These are phyloP conservation scores for Channa argus DNA, from an alignment of 2,113 vertebrate species.

Conservation along the genomic window DNA sequence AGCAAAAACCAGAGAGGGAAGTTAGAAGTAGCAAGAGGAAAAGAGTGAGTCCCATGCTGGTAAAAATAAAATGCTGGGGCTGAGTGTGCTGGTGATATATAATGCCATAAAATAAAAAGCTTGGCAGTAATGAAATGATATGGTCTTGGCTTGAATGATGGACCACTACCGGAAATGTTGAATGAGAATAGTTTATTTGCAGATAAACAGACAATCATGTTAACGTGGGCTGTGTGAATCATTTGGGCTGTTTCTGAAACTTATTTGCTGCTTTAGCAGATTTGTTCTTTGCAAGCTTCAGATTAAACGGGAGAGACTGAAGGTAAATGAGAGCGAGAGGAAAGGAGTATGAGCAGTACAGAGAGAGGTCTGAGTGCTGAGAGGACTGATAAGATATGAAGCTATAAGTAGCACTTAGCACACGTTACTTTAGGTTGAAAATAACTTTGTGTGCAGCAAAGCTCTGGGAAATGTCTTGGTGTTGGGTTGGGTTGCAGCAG, in stretches of 20 bases:
- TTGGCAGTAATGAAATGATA: constrained; percentile 10
- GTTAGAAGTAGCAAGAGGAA: not conserved
- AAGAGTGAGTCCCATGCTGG: not conserved
- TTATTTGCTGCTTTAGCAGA: not conserved
- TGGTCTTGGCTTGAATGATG: constrained; percentile 1
- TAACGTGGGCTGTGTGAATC: not conserved
- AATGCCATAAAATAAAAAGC: constrained; percentile 39
- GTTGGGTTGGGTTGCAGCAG: not conserved
- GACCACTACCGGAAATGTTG: not conserved
- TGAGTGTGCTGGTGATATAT: constrained; percentile 42
- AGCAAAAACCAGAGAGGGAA: not conserved
- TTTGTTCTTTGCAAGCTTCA: not conserved
- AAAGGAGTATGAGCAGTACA: not conserved
- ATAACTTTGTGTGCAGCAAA: constrained; percentile 45
- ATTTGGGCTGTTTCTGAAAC: not conserved
- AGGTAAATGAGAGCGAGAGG: not conserved
- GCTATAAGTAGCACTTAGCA: constrained; percentile 63
- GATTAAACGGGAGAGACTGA: not conserved
- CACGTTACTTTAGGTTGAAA: constrained; percentile 57
- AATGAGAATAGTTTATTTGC: not conserved
- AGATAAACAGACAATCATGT: too few species aligned
- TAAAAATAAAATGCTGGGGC: constrained; percentile 55
- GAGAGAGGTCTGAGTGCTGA: constrained; percentile 47
- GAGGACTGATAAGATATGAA: constrained; percentile 72
- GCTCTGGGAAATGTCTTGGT: constrained; percentile 55